These are phyloP conservation scores for Eidolon dupreanum DNA, from an alignment of 2,797 vertebrate genomes.

Conservation along the genomic window DNA sequence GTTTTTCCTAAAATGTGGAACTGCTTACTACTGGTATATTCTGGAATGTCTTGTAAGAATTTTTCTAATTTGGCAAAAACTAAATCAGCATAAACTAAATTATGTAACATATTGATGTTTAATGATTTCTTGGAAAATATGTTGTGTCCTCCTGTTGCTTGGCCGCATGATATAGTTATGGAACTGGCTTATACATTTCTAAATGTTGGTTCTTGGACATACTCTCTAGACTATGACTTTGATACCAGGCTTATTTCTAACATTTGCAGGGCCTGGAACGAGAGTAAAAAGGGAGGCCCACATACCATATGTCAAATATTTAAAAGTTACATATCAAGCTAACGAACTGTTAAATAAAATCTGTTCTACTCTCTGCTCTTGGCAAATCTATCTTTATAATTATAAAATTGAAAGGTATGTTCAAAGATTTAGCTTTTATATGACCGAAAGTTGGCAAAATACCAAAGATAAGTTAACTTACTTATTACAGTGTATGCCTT, in stretches of 20 bases:
- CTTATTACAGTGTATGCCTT: neutral
- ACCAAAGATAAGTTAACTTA: slow-evolving; percentile 24
- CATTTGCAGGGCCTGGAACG: neutral
- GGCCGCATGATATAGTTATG: neutral
- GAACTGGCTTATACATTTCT: neutral
- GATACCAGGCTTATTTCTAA: neutral
- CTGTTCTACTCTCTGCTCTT: slow-evolving; percentile 41
- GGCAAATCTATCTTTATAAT: slow-evolving; percentile 49
- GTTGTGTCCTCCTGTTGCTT: neutral
- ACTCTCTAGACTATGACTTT: neutral
- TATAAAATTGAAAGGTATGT: slow-evolving; percentile 48
- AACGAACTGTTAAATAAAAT: slow-evolving; percentile 55
- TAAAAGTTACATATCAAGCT: slow-evolving; percentile 44
- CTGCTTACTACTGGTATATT: neutral
- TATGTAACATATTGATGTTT: neutral
- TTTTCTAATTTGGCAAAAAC: neutral
- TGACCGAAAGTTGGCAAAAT: slow-evolving; percentile 30
- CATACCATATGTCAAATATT: slow-evolving; percentile 39
- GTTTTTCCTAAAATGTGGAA: neutral
- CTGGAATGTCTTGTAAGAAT: neutral
- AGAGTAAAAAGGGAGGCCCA: neutral
- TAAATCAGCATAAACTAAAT: neutral
- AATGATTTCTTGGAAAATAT: neutral
- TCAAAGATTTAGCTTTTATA: slow-evolving; percentile 32
- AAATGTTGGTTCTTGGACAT: neutral